Base-by-base conservation (phyloP, 2,113 vertebrate species). In the Sporophila hypoxantha region DNA sequence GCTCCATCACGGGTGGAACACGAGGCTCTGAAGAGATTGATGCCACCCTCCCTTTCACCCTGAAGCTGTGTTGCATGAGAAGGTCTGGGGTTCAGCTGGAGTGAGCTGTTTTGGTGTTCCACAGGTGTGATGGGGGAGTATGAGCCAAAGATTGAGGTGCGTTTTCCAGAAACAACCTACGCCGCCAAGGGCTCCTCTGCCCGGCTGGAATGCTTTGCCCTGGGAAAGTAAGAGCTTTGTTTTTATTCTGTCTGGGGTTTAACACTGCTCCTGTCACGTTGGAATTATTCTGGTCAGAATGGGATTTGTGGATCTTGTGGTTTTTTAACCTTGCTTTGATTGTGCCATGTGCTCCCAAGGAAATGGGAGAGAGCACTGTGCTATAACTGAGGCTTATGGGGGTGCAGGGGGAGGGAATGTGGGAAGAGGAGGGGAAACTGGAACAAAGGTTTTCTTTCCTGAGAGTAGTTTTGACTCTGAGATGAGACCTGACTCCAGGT, bases 51-150 rank as follows among this genome's bases (percentile, higher is more conserved):
- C 70, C 39, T 25, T 77, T 76, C 13, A 47, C 69, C 47, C 80
- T 52, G 66, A 17, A 14, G 60, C 41, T 77, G 42, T 91, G 84
- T 21, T 70, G 81, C 53, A 34, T 4, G 19, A 37, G 82, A 3
- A 82, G 68, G 34, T 53, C 20, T 88, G 70, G 94, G 91, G 91
- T 94, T 91, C 83, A 76, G 88, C 71, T 93, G 91, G n/a, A 90
- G 23, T 75, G 89, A 94, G 90, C 76, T 97, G 82, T 96, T 97
- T 94, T 97, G 95, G 39, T 97, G 87, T 95, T 93, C 87, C 71
- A 95, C 97, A 99, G 98, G 96, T 87, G 97, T 97, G 93, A 99
- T 99, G 98, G 98, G 98, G 37, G 98, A 99, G 89, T 99, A 98
- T 9, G 98, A 99, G 93, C 98, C 98, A 39, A 99, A 99, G 97